phyloP scores from a whole-genome alignment of 2,888 invertebrate genomes.

The Drosophila cyrtoloma region DNA sequence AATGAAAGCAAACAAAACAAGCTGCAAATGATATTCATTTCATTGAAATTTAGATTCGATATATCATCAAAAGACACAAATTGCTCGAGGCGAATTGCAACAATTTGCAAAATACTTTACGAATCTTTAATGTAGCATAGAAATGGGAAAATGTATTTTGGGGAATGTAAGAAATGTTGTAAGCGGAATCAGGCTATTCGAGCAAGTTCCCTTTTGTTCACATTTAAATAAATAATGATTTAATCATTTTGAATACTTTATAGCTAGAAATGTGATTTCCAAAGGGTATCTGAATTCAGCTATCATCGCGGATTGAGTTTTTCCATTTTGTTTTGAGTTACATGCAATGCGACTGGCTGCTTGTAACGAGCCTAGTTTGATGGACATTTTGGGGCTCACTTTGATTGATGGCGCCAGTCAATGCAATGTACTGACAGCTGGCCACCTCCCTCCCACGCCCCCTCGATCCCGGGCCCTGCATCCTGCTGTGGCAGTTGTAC shows the following conservation, averaged over 20 bases:
- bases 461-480: neutral
- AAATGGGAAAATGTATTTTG: neutral
- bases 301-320: neutral
- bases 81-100: neutral
- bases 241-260: neutral
- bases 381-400: constrained; percentile 44
- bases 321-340: constrained; percentile 28
- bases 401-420: constrained; percentile 68
- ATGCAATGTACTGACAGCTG: constrained; percentile 46
- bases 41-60: neutral
- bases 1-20: neutral
- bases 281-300: constrained; percentile 13
- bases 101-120: neutral
- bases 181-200: neutral
- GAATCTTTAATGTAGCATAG: neutral
- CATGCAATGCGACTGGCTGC: constrained; percentile 36
- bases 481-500: neutral
- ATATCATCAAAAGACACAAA: neutral
- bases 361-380: constrained; percentile 55
- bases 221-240: neutral
- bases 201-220: neutral
- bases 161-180: neutral
- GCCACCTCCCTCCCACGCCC: neutral
- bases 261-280: too few species aligned
- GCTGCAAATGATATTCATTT: neutral